Base-by-base conservation (phyloP, 2,888 invertebrate genomes). In the Noctua janthe region DNA sequence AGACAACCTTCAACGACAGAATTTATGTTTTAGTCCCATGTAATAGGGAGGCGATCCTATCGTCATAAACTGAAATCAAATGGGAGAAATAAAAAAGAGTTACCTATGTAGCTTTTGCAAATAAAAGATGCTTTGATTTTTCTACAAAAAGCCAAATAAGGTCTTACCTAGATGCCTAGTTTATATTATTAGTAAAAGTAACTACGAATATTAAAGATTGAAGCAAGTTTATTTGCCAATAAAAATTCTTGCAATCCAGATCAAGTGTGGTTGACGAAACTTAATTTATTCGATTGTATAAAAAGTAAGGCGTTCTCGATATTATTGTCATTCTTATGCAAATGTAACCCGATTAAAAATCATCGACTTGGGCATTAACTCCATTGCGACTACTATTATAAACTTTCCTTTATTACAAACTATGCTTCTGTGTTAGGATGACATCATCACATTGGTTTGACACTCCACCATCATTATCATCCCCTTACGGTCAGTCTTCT, bases 261-360 rank as follows among this genome's bases (percentile, higher is more conserved):
- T 76, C 8, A 54, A 23, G n/a, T 47, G 75, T 39, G 47, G n/a
- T 39, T 77, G 74, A 59, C 43, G 83, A 78, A 64, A 87, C 47
- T 20, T 74, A 62, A 80, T 74, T 71, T 71, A 82, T 82, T 62
- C 72, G 15, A 71, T 72, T 80, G 83, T 71, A 75, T 78, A 74
- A 80, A 82, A 86, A 80, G 69, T 77, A 78, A 81, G 74, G 29
- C 74, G 71, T 80, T 80, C 74, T 78, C 67, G n/a, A 80, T 85
- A 73, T 49, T 74, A 67, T 39, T 75, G 54, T 70, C 72, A 81
- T 84, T 82, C 77, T 78, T 56, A 81, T 83, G 81, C 56, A 20
- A 85, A 85, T 79, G 47, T 74, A 59, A 73, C 74, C 62, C 62
- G 17, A 66, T 76, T 49, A 29, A 74, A 59, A 71, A 62, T 0